These are phyloP conservation scores for Cricetomys ansorgei DNA, from an alignment of 2,113 vertebrate genomes.

Conservation along the genomic window DNA sequence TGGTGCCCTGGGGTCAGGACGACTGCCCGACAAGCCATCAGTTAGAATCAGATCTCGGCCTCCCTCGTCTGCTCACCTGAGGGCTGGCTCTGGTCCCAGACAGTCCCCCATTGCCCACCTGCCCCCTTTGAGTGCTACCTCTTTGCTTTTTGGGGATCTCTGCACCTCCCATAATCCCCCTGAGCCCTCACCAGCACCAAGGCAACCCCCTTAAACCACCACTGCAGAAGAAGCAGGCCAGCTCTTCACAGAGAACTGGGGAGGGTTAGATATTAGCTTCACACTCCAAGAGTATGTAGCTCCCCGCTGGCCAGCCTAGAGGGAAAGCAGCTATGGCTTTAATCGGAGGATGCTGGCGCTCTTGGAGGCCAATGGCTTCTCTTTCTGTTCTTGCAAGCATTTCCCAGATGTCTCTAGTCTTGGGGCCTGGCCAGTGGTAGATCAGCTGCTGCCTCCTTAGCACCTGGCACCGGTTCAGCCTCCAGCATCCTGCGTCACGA, in stretches of 20 bases:
- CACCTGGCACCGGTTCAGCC: not conserved
- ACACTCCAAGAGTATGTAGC: not conserved
- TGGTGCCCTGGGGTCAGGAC: not conserved
- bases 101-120: not conserved
- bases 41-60: not conserved
- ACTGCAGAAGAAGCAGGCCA: not conserved
- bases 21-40: not conserved
- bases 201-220: not conserved
- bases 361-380: too few relatives aligned
- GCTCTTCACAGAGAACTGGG: not conserved
- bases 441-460: not conserved
- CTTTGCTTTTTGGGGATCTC: not conserved
- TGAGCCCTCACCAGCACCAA: not conserved
- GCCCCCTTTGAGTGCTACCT: not conserved
- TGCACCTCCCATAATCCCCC: not conserved
- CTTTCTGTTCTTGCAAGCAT: not conserved
- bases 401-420: not conserved
- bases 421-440: not conserved
- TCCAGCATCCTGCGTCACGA: not conserved
- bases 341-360: not conserved
- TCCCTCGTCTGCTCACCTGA: not conserved
- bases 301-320: not conserved
- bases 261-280: not conserved
- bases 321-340: not conserved
- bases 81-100: not conserved